These are phyloP conservation scores for Notiomystis cincta DNA, from an alignment of 2,113 vertebrate genomes.

Conservation along the genomic window DNA sequence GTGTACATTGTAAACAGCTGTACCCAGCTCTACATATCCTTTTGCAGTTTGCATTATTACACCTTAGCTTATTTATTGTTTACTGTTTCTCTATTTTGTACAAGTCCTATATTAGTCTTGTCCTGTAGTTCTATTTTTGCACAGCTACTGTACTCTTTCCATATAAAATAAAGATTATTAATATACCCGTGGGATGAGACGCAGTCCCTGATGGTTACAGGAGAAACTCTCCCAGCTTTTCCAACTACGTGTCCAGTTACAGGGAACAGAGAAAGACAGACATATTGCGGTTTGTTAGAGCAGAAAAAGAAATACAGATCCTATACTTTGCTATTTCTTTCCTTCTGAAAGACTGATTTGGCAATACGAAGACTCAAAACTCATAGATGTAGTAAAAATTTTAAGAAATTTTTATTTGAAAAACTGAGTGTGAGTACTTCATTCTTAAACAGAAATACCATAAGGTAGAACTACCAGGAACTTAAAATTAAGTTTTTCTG, in stretches of 20 bases:
- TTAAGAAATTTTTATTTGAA: background rate
- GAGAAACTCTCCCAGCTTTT: background rate
- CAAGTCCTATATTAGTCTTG: constrained; percentile 87
- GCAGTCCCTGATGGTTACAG: background rate
- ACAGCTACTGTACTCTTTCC: constrained; percentile 86
- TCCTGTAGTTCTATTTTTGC: constrained; percentile 91
- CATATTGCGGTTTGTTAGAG: background rate
- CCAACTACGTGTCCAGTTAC: accelerated
- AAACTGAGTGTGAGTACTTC: background rate
- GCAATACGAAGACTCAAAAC: background rate
- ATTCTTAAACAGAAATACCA: background rate
- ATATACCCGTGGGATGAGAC: constrained; percentile 31
- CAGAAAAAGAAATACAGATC: background rate
- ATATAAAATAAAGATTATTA: constrained; percentile 75
- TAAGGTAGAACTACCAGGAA: background rate
- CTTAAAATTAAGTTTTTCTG: background rate
- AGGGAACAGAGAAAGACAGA: background rate
- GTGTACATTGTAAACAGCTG: constrained; percentile 22
- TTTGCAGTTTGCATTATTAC: constrained; percentile 42
- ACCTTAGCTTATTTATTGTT: constrained; percentile 90
- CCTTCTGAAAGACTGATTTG: background rate
- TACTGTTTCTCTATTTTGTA: constrained; percentile 84
- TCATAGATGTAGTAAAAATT: background rate
- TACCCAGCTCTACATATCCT: constrained; percentile 6
- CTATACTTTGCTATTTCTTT: background rate